phyloP scores from a whole-genome alignment of 2,113 vertebrate species.

The Anoplopoma fimbria region DNA sequence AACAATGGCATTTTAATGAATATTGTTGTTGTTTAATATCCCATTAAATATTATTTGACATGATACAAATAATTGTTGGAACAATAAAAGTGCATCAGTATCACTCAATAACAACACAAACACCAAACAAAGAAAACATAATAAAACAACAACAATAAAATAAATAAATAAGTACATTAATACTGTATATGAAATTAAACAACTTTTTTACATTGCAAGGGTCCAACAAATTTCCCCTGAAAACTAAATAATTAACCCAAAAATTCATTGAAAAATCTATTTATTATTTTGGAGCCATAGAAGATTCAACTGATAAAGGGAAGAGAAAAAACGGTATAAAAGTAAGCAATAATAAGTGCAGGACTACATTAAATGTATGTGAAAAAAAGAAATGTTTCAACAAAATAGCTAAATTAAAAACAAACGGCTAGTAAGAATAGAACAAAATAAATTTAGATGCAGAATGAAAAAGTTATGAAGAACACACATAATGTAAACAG shows the following conservation, averaged over 20 bases:
- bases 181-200: not conserved
- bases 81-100: not conserved
- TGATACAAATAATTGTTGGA: not conserved
- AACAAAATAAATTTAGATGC: not conserved
- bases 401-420: not conserved
- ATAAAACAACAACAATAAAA: not conserved
- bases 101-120: not conserved
- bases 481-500: constrained; percentile 20
- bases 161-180: not conserved
- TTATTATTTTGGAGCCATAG: too few relatives aligned
- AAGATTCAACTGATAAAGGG: not conserved
- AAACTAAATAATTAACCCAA: too few relatives aligned
- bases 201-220: not conserved
- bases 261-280: too few relatives aligned
- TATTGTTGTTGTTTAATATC: too few relatives aligned
- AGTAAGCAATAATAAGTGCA: not conserved
- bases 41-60: not conserved
- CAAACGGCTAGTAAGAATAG: not conserved
- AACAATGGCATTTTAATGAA: not conserved
- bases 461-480: not conserved
- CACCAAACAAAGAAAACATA: not conserved
- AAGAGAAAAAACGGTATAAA: not conserved
- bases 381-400: not conserved
- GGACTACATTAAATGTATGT: too few relatives aligned
- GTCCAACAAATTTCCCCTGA: too few relatives aligned